These are phyloP conservation scores for Colletes gigas DNA, from an alignment of 1,140 invertebrate species.

Conservation along the genomic window DNA sequence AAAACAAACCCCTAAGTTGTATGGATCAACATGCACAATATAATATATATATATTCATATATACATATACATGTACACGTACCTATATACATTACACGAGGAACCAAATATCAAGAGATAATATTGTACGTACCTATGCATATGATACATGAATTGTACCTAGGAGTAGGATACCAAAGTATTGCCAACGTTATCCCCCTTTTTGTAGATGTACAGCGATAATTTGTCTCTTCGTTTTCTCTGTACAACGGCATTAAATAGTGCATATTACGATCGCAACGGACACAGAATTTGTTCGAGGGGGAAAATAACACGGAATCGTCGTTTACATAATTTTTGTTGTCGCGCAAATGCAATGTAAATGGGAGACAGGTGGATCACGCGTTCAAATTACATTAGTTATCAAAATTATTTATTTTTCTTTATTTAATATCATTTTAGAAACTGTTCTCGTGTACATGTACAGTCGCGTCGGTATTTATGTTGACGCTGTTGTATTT, in stretches of 20 bases:
- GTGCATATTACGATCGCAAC: neutral
- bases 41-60: constrained; percentile 38
- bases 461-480: no score
- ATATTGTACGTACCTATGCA: constrained; percentile 34
- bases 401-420: no score
- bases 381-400: neutral
- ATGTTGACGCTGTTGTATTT: no score
- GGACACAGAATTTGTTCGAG: neutral
- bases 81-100: constrained; percentile 39
- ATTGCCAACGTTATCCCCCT: constrained; percentile 17
- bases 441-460: no score
- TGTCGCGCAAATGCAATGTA: neutral
- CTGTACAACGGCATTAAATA: neutral
- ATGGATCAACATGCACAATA: constrained; percentile 35
- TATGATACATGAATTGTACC: constrained; percentile 26
- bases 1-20: constrained; percentile 2
- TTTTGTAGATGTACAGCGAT: constrained; percentile 25
- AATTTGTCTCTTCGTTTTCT: neutral
- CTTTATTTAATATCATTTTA: no score
- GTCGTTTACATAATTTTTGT: neutral
- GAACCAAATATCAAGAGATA: constrained; percentile 58
- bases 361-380: constrained; percentile 26
- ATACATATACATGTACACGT: constrained; percentile 26
- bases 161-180: constrained; percentile 34
- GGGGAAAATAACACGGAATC: neutral